Evolutionary conservation across 2,113 vertebrate genomes (phyloP).

Genomic region (Grammomys surdaster): DNA sequence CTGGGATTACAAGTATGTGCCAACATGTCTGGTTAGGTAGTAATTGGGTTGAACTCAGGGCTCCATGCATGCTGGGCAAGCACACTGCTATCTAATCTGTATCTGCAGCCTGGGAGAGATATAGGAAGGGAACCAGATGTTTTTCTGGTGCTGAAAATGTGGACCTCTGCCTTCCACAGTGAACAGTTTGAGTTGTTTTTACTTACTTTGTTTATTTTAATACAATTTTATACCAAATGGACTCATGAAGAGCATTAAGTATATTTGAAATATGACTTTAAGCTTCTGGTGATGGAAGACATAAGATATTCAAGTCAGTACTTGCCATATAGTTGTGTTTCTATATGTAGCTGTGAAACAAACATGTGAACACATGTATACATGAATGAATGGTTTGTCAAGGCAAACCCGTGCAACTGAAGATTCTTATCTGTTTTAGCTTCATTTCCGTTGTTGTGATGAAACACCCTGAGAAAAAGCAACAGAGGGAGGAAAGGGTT

Average conservation of each 20-base stretch:
- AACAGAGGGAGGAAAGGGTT: background rate
- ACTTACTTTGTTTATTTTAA: conserved; percentile 38
- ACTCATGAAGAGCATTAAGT: background rate
- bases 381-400: background rate
- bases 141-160: background rate
- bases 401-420: background rate
- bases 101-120: background rate
- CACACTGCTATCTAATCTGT: background rate
- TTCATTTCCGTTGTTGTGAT: background rate
- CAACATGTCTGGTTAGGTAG: background rate
- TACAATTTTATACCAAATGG: background rate
- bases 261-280: conserved; percentile 1
- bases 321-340: background rate
- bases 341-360: background rate
- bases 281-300: background rate
- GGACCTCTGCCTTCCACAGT: background rate
- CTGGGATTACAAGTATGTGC: background rate
- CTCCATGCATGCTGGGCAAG: background rate
- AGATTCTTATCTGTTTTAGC: background rate
- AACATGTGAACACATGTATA: background rate
- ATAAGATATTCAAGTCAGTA: background rate
- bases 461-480: background rate
- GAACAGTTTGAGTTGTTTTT: background rate
- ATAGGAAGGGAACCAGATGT: background rate
- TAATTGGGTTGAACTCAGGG: background rate